phyloP scores from a whole-genome alignment of 2,113 vertebrate species.

The Alligator sinensis region DNA sequence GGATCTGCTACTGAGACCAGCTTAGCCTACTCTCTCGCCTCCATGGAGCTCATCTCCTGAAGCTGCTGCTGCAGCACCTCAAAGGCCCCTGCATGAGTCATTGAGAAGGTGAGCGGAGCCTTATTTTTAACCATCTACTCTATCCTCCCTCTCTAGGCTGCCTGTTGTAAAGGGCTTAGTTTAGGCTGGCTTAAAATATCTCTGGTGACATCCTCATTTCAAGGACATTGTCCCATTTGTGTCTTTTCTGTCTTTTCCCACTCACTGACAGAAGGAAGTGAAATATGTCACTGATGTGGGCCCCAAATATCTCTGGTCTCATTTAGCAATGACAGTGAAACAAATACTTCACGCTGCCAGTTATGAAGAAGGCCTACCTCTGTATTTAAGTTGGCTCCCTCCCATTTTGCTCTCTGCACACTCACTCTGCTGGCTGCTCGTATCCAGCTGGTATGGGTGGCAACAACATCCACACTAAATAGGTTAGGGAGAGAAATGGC shows the following conservation, averaged over 20 bases:
- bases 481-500: neutral
- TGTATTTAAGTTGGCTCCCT: neutral
- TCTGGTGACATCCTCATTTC: too few species aligned
- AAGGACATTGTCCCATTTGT: too few species aligned
- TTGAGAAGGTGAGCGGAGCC: neutral
- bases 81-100: neutral
- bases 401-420: neutral
- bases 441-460: neutral
- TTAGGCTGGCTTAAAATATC: too few species aligned
- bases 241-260: neutral
- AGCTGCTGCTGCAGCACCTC: accelerated
- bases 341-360: neutral
- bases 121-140: too few species aligned
- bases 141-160: too few species aligned
- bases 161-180: too few species aligned
- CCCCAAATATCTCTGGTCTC: neutral
- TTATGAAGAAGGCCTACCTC: neutral
- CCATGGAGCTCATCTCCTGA: neutral
- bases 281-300: neutral
- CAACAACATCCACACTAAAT: neutral
- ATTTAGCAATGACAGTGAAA: neutral
- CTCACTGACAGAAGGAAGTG: neutral
- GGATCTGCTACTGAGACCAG: too few species aligned
- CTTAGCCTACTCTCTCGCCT: too few species aligned
- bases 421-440: neutral